Percentiles rank a stretch among this genome's conserved stretches.
phyloP scores from a whole-genome alignment of 23 tunicate genomes.

The Styela plicata region DNA sequence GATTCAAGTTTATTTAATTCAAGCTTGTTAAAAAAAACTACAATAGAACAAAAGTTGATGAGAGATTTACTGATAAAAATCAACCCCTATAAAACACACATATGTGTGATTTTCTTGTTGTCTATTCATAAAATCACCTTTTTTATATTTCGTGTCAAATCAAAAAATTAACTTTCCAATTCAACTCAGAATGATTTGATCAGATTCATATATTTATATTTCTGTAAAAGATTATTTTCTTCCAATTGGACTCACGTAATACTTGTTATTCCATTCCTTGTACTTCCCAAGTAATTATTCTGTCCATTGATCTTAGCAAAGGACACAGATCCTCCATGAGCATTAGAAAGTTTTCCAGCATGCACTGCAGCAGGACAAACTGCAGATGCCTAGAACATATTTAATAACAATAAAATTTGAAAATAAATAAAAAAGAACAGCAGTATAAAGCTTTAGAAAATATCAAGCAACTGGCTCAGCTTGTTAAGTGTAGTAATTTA shows the following conservation, averaged over 20 bases:
- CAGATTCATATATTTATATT: background rate
- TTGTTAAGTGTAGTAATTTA: too few species aligned
- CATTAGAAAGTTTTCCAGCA: constrained; percentile 57
- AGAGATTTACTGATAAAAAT: too few species aligned
- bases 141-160: background rate
- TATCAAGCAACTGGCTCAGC: too few species aligned
- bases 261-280: constrained; percentile 41
- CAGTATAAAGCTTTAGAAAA: too few species aligned
- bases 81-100: too few species aligned
- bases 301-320: constrained; percentile 46
- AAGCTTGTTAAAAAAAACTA: too few species aligned
- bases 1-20: too few species aligned
- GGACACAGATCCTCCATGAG: constrained; percentile 72
- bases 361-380: constrained; percentile 93
- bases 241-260: constrained; percentile 23
- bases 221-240: too few species aligned
- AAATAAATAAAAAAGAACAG: constrained; percentile 14
- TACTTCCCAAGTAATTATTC: constrained; percentile 47
- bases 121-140: too few species aligned
- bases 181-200: background rate
- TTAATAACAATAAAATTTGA: too few species aligned
- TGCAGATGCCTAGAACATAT: constrained; percentile 76
- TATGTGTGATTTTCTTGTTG: too few species aligned
- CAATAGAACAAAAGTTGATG: too few species aligned
- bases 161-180: background rate